Conservation (phyloP, 2,888 invertebrate species). For the Pandemis heparana region DNA sequence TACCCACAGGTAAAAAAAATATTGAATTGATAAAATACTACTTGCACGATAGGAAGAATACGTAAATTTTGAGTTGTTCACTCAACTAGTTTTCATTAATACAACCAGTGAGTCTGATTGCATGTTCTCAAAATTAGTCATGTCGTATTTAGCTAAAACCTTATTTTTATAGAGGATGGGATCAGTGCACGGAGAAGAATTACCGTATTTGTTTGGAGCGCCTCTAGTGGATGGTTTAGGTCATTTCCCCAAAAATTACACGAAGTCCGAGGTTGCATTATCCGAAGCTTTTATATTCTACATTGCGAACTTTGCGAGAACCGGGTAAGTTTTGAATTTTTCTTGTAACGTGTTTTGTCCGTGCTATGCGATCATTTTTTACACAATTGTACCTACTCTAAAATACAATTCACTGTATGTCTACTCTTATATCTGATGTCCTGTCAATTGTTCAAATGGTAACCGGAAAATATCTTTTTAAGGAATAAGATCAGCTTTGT, state of each 20-base stretch:
- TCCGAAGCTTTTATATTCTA: slow-evolving; percentile 95
- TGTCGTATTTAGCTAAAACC: not conserved
- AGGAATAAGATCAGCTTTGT: no score
- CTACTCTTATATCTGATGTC: no score
- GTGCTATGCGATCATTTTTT: slow-evolving; percentile 1
- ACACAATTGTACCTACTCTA: not conserved
- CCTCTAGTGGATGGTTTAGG: slow-evolving; percentile 93
- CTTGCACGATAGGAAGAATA: no score
- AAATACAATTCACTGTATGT: no score
- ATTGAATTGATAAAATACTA: no score
- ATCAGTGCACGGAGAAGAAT: slow-evolving; percentile 96
- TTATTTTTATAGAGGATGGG: slow-evolving; percentile 90
- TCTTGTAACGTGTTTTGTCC: not conserved
- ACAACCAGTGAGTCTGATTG: no score
- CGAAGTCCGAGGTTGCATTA: slow-evolving; percentile 93
- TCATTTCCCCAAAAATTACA: slow-evolving; percentile 95
- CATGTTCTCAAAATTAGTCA: not conserved
- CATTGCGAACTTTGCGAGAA: slow-evolving; percentile 94
- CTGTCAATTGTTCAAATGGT: no score
- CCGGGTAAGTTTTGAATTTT: slow-evolving; percentile 89
- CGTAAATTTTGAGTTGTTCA: no score
- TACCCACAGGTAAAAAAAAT: slow-evolving; percentile 90
- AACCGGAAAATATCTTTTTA: no score
- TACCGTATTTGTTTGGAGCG: slow-evolving; percentile 96
- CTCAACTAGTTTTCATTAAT: no score